These are phyloP conservation scores for Physocephala rufipes DNA, from an alignment of 2,888 invertebrate genomes.

Conservation along the genomic window DNA sequence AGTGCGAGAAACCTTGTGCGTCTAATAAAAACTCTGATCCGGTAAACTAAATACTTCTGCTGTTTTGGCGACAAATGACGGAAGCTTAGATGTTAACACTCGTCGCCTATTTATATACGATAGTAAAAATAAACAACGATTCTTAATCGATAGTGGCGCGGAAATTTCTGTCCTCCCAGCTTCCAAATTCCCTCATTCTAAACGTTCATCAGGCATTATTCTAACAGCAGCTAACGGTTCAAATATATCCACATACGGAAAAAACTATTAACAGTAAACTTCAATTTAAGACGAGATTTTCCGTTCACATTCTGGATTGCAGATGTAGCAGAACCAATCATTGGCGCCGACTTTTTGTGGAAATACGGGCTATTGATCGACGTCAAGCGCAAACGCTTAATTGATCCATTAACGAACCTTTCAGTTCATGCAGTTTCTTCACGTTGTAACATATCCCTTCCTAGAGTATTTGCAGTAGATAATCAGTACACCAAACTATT, in stretches of 20 bases:
- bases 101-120: constrained; percentile 1
- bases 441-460: constrained; percentile 2
- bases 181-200: neutral
- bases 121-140: neutral
- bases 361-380: constrained; percentile 24
- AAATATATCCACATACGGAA: constrained; percentile 11
- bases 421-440: neutral
- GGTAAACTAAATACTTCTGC: neutral
- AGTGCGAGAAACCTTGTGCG: neutral
- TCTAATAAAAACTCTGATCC: neutral
- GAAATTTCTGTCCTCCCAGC: constrained; percentile 12
- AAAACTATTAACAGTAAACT: constrained; percentile 1
- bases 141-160: constrained; percentile 18
- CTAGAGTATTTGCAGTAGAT: constrained; percentile 16
- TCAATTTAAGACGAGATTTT: neutral
- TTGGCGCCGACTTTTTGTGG: constrained; percentile 30
- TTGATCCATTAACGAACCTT: constrained; percentile 22
- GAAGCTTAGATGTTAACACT: neutral
- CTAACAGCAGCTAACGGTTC: constrained; percentile 16
- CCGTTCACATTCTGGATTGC: constrained; percentile 21
- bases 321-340: constrained; percentile 27
- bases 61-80: neutral
- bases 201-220: neutral
- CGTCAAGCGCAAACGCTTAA: neutral
- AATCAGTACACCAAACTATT: constrained; percentile 15